phyloP scores from a whole-genome alignment of 2,888 invertebrate genomes.

The Amphimallon solstitiale region DNA sequence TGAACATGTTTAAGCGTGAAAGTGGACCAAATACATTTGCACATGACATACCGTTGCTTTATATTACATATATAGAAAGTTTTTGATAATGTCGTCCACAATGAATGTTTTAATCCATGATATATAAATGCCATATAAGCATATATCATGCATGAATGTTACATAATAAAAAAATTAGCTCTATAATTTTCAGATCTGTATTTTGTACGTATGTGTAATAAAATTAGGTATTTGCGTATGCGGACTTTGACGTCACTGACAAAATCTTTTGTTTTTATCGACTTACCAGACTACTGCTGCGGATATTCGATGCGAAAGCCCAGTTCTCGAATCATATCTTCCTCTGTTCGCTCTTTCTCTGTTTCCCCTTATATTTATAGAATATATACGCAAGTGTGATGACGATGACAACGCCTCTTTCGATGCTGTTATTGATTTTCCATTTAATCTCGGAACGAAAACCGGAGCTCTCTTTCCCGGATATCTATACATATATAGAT shows the following conservation, averaged over 20 bases:
- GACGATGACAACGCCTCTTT: constrained; percentile 4
- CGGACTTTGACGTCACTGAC: constrained; percentile 18
- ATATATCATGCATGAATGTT: too few species aligned
- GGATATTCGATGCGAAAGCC: constrained; percentile 11
- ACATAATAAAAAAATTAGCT: too few species aligned
- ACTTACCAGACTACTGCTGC: constrained; percentile 15
- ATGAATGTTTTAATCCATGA: too few species aligned
- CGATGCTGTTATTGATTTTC: constrained; percentile 25
- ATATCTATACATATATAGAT: constrained; percentile 5
- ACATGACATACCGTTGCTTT: too few species aligned
- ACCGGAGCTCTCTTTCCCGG: constrained; percentile 9
- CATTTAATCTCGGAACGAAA: constrained; percentile 25
- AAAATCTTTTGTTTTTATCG: constrained; percentile 24
- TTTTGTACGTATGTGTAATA: background rate
- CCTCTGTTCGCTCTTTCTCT: background rate
- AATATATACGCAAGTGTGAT: constrained; percentile 26
- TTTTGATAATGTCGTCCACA: too few species aligned
- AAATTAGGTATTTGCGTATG: background rate
- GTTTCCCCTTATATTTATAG: constrained; percentile 11
- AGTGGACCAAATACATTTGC: too few species aligned
- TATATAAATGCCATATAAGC: too few species aligned
- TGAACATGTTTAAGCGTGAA: too few species aligned
- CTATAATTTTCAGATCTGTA: too few species aligned
- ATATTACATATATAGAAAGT: too few species aligned
- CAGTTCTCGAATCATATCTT: constrained; percentile 5